Evolutionary conservation across 2,888 invertebrate species (phyloP).

Genomic region (Ischnura elegans): DNA sequence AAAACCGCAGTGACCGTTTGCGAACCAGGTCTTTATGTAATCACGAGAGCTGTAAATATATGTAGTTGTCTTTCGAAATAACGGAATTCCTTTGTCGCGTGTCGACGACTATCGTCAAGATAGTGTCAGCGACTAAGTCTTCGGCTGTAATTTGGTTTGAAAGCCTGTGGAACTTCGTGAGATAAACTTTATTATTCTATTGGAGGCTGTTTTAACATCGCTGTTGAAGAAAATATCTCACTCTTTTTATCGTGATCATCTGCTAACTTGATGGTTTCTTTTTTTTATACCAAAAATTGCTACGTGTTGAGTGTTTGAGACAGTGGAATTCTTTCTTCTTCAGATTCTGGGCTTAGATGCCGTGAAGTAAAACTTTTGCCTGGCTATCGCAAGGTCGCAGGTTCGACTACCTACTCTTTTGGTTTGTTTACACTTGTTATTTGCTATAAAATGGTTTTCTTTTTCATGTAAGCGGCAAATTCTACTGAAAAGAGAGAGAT

Average conservation of each 20-base stretch:
- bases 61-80: not conserved
- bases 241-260: not conserved
- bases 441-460: too few species aligned
- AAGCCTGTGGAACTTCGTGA: not conserved
- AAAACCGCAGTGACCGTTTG: not conserved
- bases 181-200: not conserved
- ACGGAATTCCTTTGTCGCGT: not conserved
- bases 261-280: not conserved
- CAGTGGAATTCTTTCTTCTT: not conserved
- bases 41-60: not conserved
- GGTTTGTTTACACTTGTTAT: too few species aligned
- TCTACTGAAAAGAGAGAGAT: too few species aligned
- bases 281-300: not conserved
- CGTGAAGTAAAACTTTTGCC: too few species aligned
- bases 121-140: not conserved
- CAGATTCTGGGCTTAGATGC: too few species aligned
- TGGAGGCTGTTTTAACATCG: not conserved
- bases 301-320: not conserved
- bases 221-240: not conserved
- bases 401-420: too few species aligned
- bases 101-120: not conserved
- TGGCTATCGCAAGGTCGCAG: too few species aligned
- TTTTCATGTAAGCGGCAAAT: too few species aligned
- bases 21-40: not conserved
- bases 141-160: not conserved